Evolutionary conservation across 2,888 invertebrate species (phyloP), one percentile per base, ranked within the genome.

Genomic region (Pammene aurita): DNA sequence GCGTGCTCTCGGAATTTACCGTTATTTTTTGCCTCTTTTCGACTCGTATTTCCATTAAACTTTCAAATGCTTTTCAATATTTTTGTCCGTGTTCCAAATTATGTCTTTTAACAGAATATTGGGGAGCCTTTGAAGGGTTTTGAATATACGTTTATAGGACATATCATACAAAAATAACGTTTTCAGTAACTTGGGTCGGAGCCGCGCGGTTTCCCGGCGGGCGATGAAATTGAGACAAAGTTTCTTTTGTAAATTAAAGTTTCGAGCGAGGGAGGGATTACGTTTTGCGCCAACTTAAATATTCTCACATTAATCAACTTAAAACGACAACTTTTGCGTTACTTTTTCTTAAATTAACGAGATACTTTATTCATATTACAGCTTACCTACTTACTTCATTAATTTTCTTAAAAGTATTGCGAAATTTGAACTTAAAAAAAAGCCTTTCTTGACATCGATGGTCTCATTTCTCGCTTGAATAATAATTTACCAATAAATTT

Each of bases 141-240:
- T n/a, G 41, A 74, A 72, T 79, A 77, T 83, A 76, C 80, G 82
- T 79, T 71, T 70, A 78, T 78, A 83, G 80, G 82, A 86, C 89
- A 86, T 87, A 87, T 86, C 84, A 84, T 75, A 67, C 71, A 74
- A 62, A 48, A 69, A 55, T 58, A 60, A 34, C 69, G 54, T 55
- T 62, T 58, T 35, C 7, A 38, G 52, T 16, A 58, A 54, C 13
- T 18, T 46, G 34, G 34, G 10, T n/a, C 42, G 54, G 14, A 42
- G 52, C 26, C 34, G 67, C 52, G 26, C 62, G 34, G 14, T 42
- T 62, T n/a, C 6, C 44, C 68, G 58, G 13, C 69, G 54, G 57
- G 44, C 57, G 52, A 16, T 46, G 35, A 48, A 48, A 48, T 62
- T 50, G 63, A 50, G 42, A 57, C 48, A 50, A 68, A 58, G 54